phyloP scores from a whole-genome alignment of 2,888 invertebrate genomes.

The Parnassius mnemosyne region DNA sequence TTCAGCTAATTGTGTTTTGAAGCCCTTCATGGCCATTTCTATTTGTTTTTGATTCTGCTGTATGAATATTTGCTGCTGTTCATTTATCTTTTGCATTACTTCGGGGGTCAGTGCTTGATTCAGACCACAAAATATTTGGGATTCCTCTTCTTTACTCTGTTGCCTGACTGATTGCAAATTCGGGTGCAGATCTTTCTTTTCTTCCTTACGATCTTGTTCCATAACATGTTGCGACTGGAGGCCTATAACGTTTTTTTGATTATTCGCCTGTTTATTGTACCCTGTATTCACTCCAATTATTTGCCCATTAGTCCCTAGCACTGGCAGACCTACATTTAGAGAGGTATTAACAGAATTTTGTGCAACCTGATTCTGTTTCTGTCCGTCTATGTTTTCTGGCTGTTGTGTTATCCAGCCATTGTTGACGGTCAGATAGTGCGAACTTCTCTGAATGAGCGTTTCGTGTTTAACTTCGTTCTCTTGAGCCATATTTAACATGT shows the following conservation, averaged over 20 bases:
- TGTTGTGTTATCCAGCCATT: conserved; percentile 75
- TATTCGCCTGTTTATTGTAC: conserved; percentile 51
- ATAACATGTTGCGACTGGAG: conserved; percentile 39
- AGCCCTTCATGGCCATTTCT: conserved; percentile 77
- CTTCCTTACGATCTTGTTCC: conserved; percentile 55
- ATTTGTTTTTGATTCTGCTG: conserved; percentile 78
- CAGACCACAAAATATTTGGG: conserved; percentile 70
- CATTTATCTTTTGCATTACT: conserved; percentile 79
- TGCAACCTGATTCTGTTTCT: conserved; percentile 45
- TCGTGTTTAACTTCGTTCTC: conserved; percentile 62
- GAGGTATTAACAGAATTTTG: conserved; percentile 42
- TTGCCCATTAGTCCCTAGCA: conserved; percentile 81
- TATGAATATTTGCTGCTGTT: conserved; percentile 80
- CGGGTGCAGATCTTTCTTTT: conserved; percentile 51
- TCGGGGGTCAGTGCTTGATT: conserved; percentile 74
- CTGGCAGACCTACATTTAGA: conserved; percentile 59
- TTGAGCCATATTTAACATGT: conserved; percentile 44
- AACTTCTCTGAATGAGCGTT: conserved; percentile 61
- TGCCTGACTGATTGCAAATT: conserved; percentile 27
- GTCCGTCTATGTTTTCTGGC: conserved; percentile 55
- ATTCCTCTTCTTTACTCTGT: conserved; percentile 58
- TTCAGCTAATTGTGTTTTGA: conserved; percentile 60
- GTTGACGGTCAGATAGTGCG: conserved; percentile 72
- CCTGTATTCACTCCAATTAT: conserved; percentile 80
- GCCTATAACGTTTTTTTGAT: conserved; percentile 49